phyloP scores from a whole-genome alignment of 2,797 vertebrate genomes.

The Tolypeutes matacus region DNA sequence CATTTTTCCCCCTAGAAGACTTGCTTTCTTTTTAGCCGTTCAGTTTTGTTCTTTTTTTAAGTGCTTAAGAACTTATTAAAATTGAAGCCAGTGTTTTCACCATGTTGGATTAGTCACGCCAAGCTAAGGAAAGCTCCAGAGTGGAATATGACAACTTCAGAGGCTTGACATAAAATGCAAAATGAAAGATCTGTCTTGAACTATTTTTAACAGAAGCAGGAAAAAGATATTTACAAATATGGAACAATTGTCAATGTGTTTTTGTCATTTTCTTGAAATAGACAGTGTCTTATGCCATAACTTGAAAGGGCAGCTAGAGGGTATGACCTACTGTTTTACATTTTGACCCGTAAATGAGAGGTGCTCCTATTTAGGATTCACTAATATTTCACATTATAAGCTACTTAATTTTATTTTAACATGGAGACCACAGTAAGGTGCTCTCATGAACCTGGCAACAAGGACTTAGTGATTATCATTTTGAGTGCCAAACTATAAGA shows the following conservation, averaged over 20 bases:
- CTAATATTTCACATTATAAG: neutral
- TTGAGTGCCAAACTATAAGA: neutral
- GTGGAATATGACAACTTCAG: neutral
- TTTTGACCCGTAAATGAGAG: constrained; percentile 9
- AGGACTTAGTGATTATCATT: neutral
- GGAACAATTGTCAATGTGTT: neutral
- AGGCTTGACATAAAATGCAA: constrained; percentile 26
- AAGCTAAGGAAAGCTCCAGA: neutral
- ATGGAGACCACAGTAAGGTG: neutral
- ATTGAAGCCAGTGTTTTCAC: neutral
- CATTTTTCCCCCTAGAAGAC: constrained; percentile 44
- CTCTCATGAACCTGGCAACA: neutral
- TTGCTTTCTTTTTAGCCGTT: neutral
- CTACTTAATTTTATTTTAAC: neutral
- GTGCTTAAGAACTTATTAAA: constrained; percentile 49
- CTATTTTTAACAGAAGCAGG: constrained; percentile 21
- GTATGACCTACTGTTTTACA: neutral
- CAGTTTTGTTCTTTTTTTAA: neutral
- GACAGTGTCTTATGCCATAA: neutral
- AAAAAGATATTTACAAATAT: neutral
- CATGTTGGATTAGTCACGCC: constrained; percentile 43
- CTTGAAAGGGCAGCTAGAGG: neutral
- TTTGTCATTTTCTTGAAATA: neutral
- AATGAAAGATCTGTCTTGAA: neutral
- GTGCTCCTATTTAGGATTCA: neutral